Conservation (phyloP, 2,888 invertebrate species). For the Melanchra persicariae region DNA sequence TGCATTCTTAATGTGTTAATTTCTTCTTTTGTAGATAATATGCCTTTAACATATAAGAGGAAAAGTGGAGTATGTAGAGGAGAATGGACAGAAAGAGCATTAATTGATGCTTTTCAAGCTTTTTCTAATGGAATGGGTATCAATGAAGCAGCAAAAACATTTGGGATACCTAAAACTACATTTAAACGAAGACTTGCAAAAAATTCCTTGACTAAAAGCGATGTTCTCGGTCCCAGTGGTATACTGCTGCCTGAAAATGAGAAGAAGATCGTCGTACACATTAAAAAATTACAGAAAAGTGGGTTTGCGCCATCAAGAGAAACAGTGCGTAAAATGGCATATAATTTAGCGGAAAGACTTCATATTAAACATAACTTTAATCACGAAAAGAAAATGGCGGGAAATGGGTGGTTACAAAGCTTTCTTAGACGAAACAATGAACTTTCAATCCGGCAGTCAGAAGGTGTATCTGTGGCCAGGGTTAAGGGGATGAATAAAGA, state of each 20-base stretch:
- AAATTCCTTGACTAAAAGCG: slow-evolving; percentile 2
- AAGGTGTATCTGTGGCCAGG: slow-evolving; percentile 48
- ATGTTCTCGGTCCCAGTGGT: slow-evolving; percentile 13
- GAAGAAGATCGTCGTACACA: slow-evolving; percentile 12
- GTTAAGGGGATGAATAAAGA: slow-evolving; percentile 36
- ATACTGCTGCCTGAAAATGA: slow-evolving; percentile 10
- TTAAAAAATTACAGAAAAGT: slow-evolving; percentile 11
- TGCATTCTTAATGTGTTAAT: slow-evolving; percentile 12
- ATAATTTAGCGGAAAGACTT: slow-evolving; percentile 16
- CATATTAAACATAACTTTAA: slow-evolving; percentile 28
- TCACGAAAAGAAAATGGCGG: slow-evolving; percentile 15
- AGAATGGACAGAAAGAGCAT: slow-evolving; percentile 7
- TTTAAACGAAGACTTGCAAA: slow-evolving; percentile 13
- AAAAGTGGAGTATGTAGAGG: slow-evolving; percentile 18
- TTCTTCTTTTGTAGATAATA: slow-evolving; percentile 12
- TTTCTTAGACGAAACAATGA: slow-evolving; percentile 15
- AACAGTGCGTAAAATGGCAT: slow-evolving; percentile 18
- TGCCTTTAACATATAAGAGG: slow-evolving; percentile 15
- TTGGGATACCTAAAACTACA: slow-evolving; percentile 25
- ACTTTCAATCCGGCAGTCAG: slow-evolving; percentile 32
- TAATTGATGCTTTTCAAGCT: slow-evolving; percentile 17
- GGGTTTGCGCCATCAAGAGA: slow-evolving; percentile 17
- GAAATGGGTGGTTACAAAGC: slow-evolving; percentile 21
- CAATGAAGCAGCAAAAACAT: slow-evolving; percentile 29
- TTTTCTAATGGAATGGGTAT: slow-evolving; percentile 16